These are phyloP conservation scores for Manacus vitellinus DNA, from an alignment of 2,113 vertebrate species.

Conservation along the genomic window DNA sequence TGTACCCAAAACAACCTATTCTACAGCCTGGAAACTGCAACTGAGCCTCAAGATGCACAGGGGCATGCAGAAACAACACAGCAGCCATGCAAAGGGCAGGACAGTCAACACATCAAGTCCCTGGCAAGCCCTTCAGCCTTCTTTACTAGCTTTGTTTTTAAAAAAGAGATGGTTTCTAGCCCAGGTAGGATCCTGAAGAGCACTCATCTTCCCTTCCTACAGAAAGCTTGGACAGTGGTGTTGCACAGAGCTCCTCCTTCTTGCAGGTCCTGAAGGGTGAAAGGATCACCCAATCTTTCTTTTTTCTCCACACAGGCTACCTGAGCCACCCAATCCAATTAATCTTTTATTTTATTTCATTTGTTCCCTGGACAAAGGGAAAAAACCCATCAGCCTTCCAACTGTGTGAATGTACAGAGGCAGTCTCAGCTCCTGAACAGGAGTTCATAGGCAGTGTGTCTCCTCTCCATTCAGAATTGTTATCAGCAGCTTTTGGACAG, in stretches of 20 bases:
- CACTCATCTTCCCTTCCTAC: neutral
- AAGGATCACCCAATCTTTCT: neutral
- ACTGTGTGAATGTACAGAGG: neutral
- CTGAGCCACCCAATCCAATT: neutral
- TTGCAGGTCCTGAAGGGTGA: neutral
- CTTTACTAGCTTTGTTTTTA: neutral
- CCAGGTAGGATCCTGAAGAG: neutral
- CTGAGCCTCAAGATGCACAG: neutral
- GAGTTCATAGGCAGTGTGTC: neutral
- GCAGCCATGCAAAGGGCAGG: neutral
- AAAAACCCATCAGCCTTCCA: neutral
- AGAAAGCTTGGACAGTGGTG: neutral
- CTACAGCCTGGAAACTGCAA: neutral
- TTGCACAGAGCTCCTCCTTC: neutral
- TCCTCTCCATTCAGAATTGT: neutral
- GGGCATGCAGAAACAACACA: neutral
- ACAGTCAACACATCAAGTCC: neutral
- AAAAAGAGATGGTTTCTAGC: neutral
- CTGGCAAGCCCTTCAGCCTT: neutral
- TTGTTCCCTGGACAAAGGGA: neutral
- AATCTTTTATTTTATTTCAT: neutral
- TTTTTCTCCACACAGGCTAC: neutral
- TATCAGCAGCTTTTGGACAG: neutral
- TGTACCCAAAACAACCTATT: neutral
- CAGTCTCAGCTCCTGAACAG: neutral